These are phyloP conservation scores for Anagrus nilaparvatae DNA, from an alignment of 1,140 invertebrate genomes.

Conservation along the genomic window DNA sequence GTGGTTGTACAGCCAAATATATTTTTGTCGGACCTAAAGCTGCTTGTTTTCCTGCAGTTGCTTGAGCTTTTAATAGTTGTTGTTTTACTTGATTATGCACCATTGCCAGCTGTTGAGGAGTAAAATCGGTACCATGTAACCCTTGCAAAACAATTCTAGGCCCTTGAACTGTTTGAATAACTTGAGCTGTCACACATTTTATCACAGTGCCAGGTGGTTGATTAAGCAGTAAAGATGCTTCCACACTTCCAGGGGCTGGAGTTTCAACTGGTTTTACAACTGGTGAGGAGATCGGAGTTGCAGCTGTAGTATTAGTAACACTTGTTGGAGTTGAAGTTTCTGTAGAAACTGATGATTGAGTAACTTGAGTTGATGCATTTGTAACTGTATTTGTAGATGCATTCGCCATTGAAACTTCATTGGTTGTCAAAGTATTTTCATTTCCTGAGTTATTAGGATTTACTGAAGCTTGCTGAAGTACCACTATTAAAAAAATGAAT, in stretches of 20 bases:
- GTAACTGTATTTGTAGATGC: constrained; percentile 12
- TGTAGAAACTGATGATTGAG: not conserved
- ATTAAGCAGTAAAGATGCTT: constrained; percentile 59
- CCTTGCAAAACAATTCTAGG: constrained; percentile 76
- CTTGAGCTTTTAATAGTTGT: constrained; percentile 74
- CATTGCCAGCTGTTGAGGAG: constrained; percentile 63
- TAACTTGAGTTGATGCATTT: constrained; percentile 1
- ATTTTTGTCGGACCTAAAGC: constrained; percentile 75
- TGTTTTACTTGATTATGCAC: constrained; percentile 83
- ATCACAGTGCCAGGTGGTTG: constrained; percentile 76
- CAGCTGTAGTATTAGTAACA: constrained; percentile 13
- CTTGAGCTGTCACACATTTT: constrained; percentile 73
- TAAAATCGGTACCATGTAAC: constrained; percentile 68
- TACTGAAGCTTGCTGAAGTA: too few species aligned
- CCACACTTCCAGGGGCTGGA: constrained; percentile 44
- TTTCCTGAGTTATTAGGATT: constrained; percentile 16
- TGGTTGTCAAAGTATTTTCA: too few species aligned
- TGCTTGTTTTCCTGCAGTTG: constrained; percentile 68
- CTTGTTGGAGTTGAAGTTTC: constrained; percentile 12
- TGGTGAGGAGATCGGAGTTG: constrained; percentile 11
- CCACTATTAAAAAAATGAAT: not conserved
- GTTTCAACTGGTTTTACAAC: not conserved
- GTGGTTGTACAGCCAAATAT: constrained; percentile 70
- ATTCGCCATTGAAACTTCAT: constrained; percentile 3
- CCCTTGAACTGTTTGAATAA: constrained; percentile 71